Evolutionary conservation across 1,140 invertebrate species (phyloP).

Genomic region (Drosophila nigromelanica): DNA sequence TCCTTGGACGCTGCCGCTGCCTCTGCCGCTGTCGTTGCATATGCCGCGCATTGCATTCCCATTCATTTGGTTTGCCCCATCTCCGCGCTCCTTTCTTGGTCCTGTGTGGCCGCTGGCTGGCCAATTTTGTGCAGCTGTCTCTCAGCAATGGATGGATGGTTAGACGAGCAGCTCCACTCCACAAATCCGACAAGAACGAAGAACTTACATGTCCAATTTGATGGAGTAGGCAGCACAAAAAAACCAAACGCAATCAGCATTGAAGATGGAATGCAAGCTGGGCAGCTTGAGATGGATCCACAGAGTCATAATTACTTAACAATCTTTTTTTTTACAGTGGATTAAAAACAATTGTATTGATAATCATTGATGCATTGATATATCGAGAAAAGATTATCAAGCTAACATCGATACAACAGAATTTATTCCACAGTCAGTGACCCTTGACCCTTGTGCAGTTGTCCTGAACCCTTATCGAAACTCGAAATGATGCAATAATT

Average conservation of each 20-base stretch:
- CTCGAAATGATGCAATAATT: constrained; percentile 64
- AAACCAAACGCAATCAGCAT: neutral
- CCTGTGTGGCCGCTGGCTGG: constrained; percentile 7
- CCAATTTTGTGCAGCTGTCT: constrained; percentile 76
- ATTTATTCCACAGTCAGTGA: neutral
- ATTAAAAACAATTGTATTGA: too few species aligned
- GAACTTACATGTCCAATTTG: constrained; percentile 52
- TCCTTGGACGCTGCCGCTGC: constrained; percentile 50
- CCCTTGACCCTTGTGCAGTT: constrained; percentile 1
- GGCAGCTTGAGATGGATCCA: neutral
- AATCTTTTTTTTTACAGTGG: too few species aligned
- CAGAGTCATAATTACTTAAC: too few species aligned
- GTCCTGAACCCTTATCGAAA: neutral
- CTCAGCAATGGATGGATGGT: constrained; percentile 62
- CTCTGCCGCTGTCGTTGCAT: constrained; percentile 25
- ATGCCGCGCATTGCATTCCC: constrained; percentile 47
- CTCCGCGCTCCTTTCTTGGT: neutral
- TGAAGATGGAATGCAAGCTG: neutral
- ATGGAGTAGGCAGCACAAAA: constrained; percentile 55
- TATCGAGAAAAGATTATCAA: too few species aligned
- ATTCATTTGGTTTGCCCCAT: constrained; percentile 4
- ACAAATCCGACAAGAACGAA: constrained; percentile 16
- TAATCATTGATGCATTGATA: too few species aligned
- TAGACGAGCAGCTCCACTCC: constrained; percentile 21
- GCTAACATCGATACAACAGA: too few species aligned